These are phyloP conservation scores for Ctenicera cuprea DNA, from an alignment of 2,888 invertebrate species.

Conservation along the genomic window DNA sequence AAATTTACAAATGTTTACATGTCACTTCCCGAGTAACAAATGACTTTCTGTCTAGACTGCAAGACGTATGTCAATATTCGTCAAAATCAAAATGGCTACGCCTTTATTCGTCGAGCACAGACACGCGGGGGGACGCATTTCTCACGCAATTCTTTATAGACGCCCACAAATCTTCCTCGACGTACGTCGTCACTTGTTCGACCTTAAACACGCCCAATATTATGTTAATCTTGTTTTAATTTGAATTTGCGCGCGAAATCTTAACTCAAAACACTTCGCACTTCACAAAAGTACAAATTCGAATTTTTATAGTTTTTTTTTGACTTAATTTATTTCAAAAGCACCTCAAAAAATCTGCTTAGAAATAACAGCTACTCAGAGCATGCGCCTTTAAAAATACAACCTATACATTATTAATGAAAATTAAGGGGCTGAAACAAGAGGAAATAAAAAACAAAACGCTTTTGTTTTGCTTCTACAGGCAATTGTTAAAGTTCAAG, in stretches of 20 bases:
- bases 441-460: not conserved
- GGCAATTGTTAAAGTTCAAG: not conserved
- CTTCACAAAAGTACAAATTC: no score
- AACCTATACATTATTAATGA: slow-evolving; percentile 6
- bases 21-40: slow-evolving; percentile 73
- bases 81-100: slow-evolving; percentile 84
- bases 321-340: no score
- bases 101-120: slow-evolving; percentile 71
- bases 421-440: not conserved
- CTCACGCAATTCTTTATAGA: slow-evolving; percentile 41
- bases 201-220: slow-evolving; percentile 68
- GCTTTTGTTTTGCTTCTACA: not conserved
- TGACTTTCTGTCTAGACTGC: slow-evolving; percentile 74
- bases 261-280: not conserved
- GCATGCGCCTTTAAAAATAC: slow-evolving; percentile 7
- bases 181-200: slow-evolving; percentile 58
- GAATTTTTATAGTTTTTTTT: no score
- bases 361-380: not conserved
- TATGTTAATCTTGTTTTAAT: slow-evolving; percentile 53
- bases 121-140: slow-evolving; percentile 53
- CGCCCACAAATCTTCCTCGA: slow-evolving; percentile 13
- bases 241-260: slow-evolving; percentile 52
- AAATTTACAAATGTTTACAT: slow-evolving; percentile 71
- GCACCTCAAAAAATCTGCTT: not conserved
- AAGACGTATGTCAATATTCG: slow-evolving; percentile 83